Evolutionary conservation across 2,797 vertebrate genomes (phyloP).

Genomic region (Hydrolagus colliei): DNA sequence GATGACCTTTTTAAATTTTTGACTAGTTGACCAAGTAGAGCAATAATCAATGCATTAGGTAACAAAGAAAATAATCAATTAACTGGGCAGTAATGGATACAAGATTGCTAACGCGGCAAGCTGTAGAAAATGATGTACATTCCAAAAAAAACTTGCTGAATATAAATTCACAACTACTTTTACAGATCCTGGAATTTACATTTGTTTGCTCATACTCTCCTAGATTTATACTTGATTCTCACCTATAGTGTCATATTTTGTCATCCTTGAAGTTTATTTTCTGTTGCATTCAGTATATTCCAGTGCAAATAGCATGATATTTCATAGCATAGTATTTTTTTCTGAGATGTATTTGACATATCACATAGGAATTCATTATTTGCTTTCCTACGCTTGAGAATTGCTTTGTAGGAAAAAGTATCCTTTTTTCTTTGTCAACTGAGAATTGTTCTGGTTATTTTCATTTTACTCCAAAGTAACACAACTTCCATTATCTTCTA

Average conservation of each 20-base stretch:
- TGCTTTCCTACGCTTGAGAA: neutral
- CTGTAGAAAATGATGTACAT: slow-evolving; percentile 13
- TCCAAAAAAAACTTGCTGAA: neutral
- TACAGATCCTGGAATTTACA: no score
- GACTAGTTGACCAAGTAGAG: slow-evolving; percentile 31
- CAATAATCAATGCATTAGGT: slow-evolving; percentile 30
- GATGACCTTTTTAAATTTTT: slow-evolving; percentile 30
- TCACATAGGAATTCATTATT: neutral
- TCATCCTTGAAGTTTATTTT: no score
- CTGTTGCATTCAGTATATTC: no score
- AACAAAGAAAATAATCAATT: slow-evolving; percentile 33
- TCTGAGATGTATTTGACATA: no score
- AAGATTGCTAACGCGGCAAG: neutral
- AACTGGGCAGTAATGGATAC: slow-evolving; percentile 20
- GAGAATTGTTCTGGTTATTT: neutral
- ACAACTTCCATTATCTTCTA: slow-evolving; percentile 47
- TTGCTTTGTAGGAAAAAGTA: neutral
- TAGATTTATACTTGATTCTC: no score
- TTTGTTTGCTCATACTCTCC: no score
- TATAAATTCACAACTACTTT: slow-evolving; percentile 7
- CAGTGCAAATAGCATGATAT: no score
- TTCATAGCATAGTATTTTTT: no score
- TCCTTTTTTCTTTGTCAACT: neutral
- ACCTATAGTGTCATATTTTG: no score
- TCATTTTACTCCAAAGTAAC: neutral